phyloP scores from a whole-genome alignment of 1,140 invertebrate genomes.

The Daktulosphaira vitifoliae region DNA sequence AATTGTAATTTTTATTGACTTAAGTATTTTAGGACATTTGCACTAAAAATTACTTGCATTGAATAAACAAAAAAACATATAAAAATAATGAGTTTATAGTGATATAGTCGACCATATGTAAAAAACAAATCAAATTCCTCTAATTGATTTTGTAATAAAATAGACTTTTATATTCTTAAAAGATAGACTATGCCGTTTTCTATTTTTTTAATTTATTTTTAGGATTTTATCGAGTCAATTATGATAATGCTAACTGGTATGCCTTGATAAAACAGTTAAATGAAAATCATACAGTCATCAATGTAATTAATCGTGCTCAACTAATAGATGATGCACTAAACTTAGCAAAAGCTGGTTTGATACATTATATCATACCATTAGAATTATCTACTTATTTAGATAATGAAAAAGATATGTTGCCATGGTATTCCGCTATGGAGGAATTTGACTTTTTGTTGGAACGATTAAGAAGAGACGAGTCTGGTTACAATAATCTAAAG shows the following conservation, averaged over 20 bases:
- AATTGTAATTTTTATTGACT: too few species aligned
- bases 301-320: slow-evolving; percentile 46
- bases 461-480: background rate
- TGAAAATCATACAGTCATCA: slow-evolving; percentile 18
- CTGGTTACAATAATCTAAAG: background rate
- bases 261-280: slow-evolving; percentile 28
- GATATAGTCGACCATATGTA: too few species aligned
- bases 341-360: slow-evolving; percentile 44
- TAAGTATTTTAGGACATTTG: too few species aligned
- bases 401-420: slow-evolving; percentile 48
- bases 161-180: too few species aligned
- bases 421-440: slow-evolving; percentile 47
- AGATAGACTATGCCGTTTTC: too few species aligned
- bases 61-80: too few species aligned
- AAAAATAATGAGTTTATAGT: too few species aligned
- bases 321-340: slow-evolving; percentile 55
- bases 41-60: too few species aligned
- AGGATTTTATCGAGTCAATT: slow-evolving; percentile 52
- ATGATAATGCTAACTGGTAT: slow-evolving; percentile 48
- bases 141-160: too few species aligned
- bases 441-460: slow-evolving; percentile 3
- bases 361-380: slow-evolving; percentile 47
- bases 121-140: too few species aligned
- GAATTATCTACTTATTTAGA: slow-evolving; percentile 44
- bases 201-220: too few species aligned